Conservation (phyloP, 2,888 invertebrate genomes). For the Penaeus monodon region DNA sequence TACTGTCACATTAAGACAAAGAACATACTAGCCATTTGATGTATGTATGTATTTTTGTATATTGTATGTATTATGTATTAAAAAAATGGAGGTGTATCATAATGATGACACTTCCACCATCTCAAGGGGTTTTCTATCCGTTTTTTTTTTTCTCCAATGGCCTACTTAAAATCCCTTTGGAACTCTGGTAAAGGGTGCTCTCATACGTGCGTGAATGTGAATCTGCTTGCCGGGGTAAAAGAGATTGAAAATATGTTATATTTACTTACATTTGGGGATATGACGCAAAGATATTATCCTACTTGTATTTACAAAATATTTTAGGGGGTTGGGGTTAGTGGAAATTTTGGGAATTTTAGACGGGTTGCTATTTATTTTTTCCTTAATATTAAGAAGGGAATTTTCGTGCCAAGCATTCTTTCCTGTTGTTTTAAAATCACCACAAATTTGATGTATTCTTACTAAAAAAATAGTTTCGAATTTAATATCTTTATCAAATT, state of each 20-base stretch:
- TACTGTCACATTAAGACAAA: slow-evolving; percentile 47
- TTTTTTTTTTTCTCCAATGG: slow-evolving; percentile 3
- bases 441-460: slow-evolving; percentile 38
- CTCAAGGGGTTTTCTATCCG: slow-evolving; percentile 38
- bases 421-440: slow-evolving; percentile 33
- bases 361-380: slow-evolving; percentile 18
- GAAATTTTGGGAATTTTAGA: slow-evolving; percentile 2
- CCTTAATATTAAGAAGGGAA: slow-evolving; percentile 28
- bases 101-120: slow-evolving; percentile 34
- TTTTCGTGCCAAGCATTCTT: slow-evolving; percentile 40
- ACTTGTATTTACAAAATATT: slow-evolving; percentile 26
- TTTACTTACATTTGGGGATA: slow-evolving; percentile 18
- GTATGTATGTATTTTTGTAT: slow-evolving; percentile 60
- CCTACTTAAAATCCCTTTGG: slow-evolving; percentile 21
- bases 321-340: slow-evolving; percentile 4
- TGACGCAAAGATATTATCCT: slow-evolving; percentile 11
- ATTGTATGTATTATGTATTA: slow-evolving; percentile 51
- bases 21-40: slow-evolving; percentile 43
- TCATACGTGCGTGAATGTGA: slow-evolving; percentile 14
- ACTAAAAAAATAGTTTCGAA: slow-evolving; percentile 36
- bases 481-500: slow-evolving; percentile 35
- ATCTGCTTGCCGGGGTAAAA: slow-evolving; percentile 7
- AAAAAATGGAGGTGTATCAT: slow-evolving; percentile 22
- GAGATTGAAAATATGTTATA: slow-evolving; percentile 26
- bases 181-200: slow-evolving; percentile 39